A percentile compares a stretch with the other conserved stretches of the same genome.
These are phyloP conservation scores for Sussaba pulchella DNA, from an alignment of 2,888 invertebrate genomes.

Conservation along the genomic window DNA sequence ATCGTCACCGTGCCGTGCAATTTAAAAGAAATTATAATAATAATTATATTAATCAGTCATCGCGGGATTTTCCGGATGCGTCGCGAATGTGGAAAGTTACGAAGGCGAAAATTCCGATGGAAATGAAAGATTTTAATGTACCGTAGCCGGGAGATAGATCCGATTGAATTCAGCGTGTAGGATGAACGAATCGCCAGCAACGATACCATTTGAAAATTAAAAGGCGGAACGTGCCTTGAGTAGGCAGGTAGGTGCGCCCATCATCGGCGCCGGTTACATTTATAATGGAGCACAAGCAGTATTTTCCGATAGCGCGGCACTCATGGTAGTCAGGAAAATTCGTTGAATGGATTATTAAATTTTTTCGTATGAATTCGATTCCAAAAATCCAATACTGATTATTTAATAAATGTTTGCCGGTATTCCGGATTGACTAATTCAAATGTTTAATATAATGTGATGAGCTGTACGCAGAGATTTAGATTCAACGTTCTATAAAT, in stretches of 20 bases:
- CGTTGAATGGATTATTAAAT: not conserved
- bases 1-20: not conserved
- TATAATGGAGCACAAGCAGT: slow-evolving; percentile 36
- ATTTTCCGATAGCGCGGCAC: not conserved
- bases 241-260: slow-evolving; percentile 23
- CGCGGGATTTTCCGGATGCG: slow-evolving; percentile 11
- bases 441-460: too few relatives aligned
- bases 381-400: too few relatives aligned
- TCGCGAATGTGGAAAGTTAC: not conserved
- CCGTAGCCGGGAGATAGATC: not conserved
- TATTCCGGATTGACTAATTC: too few relatives aligned
- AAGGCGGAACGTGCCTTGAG: slow-evolving; percentile 34
- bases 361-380: not conserved
- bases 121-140: not conserved
- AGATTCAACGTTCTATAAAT: too few relatives aligned
- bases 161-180: not conserved
- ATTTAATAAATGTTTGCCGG: too few relatives aligned
- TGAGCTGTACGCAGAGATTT: too few relatives aligned
- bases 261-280: slow-evolving; percentile 39
- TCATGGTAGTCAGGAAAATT: not conserved
- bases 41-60: slow-evolving; percentile 7
- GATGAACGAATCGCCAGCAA: slow-evolving; percentile 5
- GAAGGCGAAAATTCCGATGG: not conserved
- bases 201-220: slow-evolving; percentile 18
- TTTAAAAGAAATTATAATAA: not conserved